phyloP scores from a whole-genome alignment of 2,113 vertebrate species.

The Felis catus region F.catus_Fca126_mat1.0 CM031418.1:54200001-54200500 shows the following conservation, averaged over 20 bases:
- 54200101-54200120: neutral
- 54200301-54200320: neutral
- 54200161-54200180: neutral
- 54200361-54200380: neutral
- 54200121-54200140: neutral
- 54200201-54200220: neutral
- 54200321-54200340: neutral
- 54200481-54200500: neutral
- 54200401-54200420: neutral
- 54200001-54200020: neutral
- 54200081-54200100: neutral
- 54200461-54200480: neutral
- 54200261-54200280: neutral
- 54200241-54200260: neutral
- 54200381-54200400: neutral
- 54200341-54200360: neutral
- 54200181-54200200: neutral
- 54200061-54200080: neutral
- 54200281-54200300: neutral
- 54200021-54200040: neutral
- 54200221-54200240: neutral
- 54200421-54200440: constrained; percentile 17
- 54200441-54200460: neutral
- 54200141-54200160: neutral
- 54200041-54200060: neutral